Base-by-base conservation (phyloP, 1,140 invertebrate genomes). In the Homarus americanus region DNA sequence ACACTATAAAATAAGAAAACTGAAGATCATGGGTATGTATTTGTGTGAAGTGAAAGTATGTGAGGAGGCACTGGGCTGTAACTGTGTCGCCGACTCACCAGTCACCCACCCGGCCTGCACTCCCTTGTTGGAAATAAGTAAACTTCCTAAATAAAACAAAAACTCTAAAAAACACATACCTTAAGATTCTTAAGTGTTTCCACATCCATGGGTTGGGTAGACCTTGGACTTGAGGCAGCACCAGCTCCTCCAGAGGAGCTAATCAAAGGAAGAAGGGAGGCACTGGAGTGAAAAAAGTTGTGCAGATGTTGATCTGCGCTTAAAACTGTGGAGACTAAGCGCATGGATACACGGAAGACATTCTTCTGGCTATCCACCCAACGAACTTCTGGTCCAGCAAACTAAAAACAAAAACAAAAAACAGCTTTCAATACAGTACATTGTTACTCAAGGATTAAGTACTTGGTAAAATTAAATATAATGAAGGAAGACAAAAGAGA, bases 361-460 rank as follows among this genome's bases (percentile, higher is more conserved):
- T 96, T 96, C 93, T 97, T 97, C 93, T 98, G 98, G 76, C 96
- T 96, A 94, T 99, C 98, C 44, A 99, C 97, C 98, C 98, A 99
- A 92, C 96, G 96, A 24, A 99, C 96, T 93, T 99, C 98, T 15
- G 98, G 97, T 0, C 97, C 97, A 87, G 97, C 95, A 94, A 97
- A 97, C 97, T 98, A 95, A 92, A 96, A 94, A 93, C n/a, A n/a
- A n/a, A n/a, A n/a, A 58, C 15, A 20, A 49, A 20, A 58, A 20
- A 58, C 53, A 58, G 12, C 17, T 58, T 17, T 20, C 17, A 20
- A 58, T 58, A 15, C 17, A 58, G 53, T 49, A 49, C 44, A 49
- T 49, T 49, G 12, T 49, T 49, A 49, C 44, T 7, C 5, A 12
- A 49, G 12, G 4, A 49, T 49, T 7, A 49, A 49, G 5, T 49